Evolutionary conservation across 2,888 invertebrate species (phyloP), one percentile per base, ranked within the genome.

Genomic region (Cistogaster globosa): DNA sequence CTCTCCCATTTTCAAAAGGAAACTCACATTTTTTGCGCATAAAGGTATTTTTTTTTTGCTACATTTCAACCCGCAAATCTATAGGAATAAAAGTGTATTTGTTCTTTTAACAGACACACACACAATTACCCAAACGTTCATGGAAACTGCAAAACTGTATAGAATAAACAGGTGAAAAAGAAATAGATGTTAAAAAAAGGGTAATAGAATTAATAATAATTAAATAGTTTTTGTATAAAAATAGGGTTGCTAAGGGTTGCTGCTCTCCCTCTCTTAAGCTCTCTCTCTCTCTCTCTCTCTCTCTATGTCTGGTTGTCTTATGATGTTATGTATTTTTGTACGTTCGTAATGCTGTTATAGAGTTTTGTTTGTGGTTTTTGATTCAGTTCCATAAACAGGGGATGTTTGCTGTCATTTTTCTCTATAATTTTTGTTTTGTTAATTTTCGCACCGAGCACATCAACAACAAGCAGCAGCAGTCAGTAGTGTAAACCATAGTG

Each of bases 21-120:
- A 67, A 78, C 74, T 77, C 81, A 77, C 57, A n/a, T 69, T 74
- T 60, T 81, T 81, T 85, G 85, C 85, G 82, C 82, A 82, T 22
- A 75, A 63, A 42, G 9, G 8, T 60, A 20, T 53, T 68, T 67
- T 78, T 53, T 68, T 67, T 78, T 75, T 16, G 38, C 62, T 69
- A 68, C 71, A 63, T 71, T 80, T 55, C 74, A 82, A 81, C 68
- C 71, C 78, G 78, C 75, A 78, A 85, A 82, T 72, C 68, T 62
- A 48, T 48, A 8, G 32, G 18, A 38, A 11, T 18, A 72, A 53
- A 60, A 77, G 77, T 51, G 32, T 51, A 55, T 74, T 78, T 57
- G 18, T 45, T 26, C 48, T 14, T 53, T 14, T 0, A 0, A 36
- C 9, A 20, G 12, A 45, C 9, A 51, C 45, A 32, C 6, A 16